phyloP scores from a whole-genome alignment of 2,888 invertebrate genomes.

The Ypsolopha scabrella region DNA sequence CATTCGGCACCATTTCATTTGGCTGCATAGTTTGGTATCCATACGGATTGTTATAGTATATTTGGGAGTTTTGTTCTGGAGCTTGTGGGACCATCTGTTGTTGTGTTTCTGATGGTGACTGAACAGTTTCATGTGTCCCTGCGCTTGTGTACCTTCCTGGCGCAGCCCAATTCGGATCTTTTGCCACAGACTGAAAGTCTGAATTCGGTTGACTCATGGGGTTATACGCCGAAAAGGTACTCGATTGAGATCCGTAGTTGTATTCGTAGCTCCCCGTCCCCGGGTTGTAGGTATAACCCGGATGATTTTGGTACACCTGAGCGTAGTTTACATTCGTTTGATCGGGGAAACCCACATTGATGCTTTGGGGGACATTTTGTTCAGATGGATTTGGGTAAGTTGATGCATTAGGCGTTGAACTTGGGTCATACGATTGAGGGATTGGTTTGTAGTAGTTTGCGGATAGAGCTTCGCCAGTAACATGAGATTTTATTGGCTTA shows the following conservation, averaged over 20 bases:
- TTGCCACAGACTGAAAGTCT: slow-evolving; percentile 24
- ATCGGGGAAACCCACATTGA: slow-evolving; percentile 22
- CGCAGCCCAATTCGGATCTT: slow-evolving; percentile 33
- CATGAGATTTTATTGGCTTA: slow-evolving; percentile 56
- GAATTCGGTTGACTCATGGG: slow-evolving; percentile 23
- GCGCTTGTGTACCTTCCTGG: slow-evolving; percentile 60
- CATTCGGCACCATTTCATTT: slow-evolving; percentile 25
- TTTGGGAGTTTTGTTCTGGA: slow-evolving; percentile 27
- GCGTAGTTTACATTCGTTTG: slow-evolving; percentile 26
- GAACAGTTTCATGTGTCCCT: slow-evolving; percentile 50
- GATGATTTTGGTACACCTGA: slow-evolving; percentile 64
- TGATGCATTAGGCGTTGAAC: neutral
- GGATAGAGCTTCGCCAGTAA: slow-evolving; percentile 47
- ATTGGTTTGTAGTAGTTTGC: slow-evolving; percentile 5
- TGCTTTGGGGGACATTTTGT: slow-evolving; percentile 15
- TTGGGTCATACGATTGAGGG: slow-evolving; percentile 11
- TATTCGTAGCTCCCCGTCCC: slow-evolving; percentile 71
- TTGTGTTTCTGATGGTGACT: slow-evolving; percentile 53
- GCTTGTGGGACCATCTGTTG: slow-evolving; percentile 18
- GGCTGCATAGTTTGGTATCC: slow-evolving; percentile 53
- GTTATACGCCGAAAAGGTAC: slow-evolving; percentile 27
- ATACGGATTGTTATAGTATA: slow-evolving; percentile 60
- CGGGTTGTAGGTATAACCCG: slow-evolving; percentile 72
- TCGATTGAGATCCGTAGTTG: slow-evolving; percentile 71
- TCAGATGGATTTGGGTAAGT: slow-evolving; percentile 15